Conservation (phyloP, 2,113 vertebrate genomes). For the Fukomys damarensis region DNA sequence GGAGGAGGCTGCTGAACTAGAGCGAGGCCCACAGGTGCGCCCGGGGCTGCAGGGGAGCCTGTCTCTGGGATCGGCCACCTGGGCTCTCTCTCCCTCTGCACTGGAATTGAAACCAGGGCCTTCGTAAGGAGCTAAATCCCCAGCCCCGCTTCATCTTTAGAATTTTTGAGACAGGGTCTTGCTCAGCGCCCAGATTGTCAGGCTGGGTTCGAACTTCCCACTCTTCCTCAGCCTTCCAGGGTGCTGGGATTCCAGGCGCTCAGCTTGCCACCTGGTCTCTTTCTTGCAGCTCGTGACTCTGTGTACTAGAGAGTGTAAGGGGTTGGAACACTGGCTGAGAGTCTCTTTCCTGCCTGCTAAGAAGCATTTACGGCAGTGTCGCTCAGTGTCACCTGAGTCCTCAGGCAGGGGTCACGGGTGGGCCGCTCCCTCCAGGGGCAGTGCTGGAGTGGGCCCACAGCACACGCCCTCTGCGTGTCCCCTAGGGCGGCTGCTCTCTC, state of each 20-base stretch:
- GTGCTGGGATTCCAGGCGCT: neutral
- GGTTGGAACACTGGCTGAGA: neutral
- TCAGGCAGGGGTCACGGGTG: neutral
- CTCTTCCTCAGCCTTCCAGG: neutral
- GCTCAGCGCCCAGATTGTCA: neutral
- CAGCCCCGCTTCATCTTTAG: neutral
- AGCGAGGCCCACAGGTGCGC: rapidly evolving
- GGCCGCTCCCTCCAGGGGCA: neutral
- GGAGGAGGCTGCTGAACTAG: too few species aligned
- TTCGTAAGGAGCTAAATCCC: neutral
- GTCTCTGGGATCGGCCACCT: neutral
- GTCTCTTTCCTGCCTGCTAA: neutral
- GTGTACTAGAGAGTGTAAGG: neutral
- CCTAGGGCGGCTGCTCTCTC: neutral
- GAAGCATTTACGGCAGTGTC: neutral
- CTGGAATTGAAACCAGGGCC: neutral
- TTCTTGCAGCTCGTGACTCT: neutral
- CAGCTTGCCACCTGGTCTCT: neutral
- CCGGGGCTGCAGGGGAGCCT: neutral
- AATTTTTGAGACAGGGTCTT: neutral
- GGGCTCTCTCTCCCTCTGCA: neutral
- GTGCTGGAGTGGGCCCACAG: neutral
- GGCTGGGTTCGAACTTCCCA: neutral
- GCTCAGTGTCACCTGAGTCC: neutral
- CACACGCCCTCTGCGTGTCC: neutral